These are phyloP conservation scores for Sebastes iracundus DNA, from an alignment of 2,797 vertebrate genomes.

Conservation along the genomic window DNA sequence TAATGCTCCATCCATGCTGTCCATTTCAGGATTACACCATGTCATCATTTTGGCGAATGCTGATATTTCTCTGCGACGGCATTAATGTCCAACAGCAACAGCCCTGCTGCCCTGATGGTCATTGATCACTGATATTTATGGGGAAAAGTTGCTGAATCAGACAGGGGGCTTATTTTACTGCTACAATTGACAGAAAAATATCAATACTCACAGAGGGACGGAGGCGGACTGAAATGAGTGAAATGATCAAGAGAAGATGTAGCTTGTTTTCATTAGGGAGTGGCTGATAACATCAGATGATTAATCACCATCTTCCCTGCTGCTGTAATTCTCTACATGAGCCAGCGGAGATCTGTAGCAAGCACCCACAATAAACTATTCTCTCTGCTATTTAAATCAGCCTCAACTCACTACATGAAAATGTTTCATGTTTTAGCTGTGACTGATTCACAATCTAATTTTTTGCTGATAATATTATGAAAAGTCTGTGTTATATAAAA, in stretches of 20 bases:
- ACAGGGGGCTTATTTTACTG: slow-evolving; percentile 48
- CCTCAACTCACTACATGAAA: slow-evolving; percentile 2
- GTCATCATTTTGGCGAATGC: slow-evolving; percentile 36
- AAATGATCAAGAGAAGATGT: slow-evolving; percentile 62
- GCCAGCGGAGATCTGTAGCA: slow-evolving; percentile 38
- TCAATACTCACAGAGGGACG: slow-evolving; percentile 52
- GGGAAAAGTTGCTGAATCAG: slow-evolving; percentile 68
- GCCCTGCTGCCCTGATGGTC: slow-evolving; percentile 19
- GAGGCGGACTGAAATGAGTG: slow-evolving; percentile 36
- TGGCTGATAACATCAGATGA: slow-evolving; percentile 67
- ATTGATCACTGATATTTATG: slow-evolving; percentile 68
- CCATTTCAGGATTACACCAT: slow-evolving; percentile 32
- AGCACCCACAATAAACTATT: slow-evolving; percentile 42
- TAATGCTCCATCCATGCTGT: background rate
- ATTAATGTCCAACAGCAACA: slow-evolving; percentile 35
- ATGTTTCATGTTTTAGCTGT: slow-evolving; percentile 20
- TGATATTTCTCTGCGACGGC: slow-evolving; percentile 41
- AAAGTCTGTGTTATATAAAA: slow-evolving; percentile 36
- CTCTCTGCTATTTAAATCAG: slow-evolving; percentile 40
- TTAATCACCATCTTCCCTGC: slow-evolving; percentile 54
- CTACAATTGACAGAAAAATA: slow-evolving; percentile 58
- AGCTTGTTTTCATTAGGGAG: slow-evolving; percentile 67
- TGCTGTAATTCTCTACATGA: slow-evolving; percentile 51
- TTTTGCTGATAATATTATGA: slow-evolving; percentile 6
- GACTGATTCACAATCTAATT: slow-evolving; percentile 2